Evolutionary conservation across 2,888 invertebrate genomes (phyloP).

Genomic region (Nephrotoma flavescens): DNA sequence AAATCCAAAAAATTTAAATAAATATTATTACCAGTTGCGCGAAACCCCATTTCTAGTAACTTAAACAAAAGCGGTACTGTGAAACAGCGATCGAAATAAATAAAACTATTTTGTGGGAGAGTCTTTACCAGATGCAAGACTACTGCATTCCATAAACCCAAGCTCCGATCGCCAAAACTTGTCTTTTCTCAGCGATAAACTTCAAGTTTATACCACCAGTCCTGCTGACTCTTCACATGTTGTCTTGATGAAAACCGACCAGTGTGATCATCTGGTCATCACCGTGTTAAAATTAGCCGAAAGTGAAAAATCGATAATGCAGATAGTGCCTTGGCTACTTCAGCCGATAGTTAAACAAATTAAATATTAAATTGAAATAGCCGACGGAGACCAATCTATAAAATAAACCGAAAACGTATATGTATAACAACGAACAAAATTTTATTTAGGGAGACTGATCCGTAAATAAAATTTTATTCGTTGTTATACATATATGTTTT

Average conservation of each 20-base stretch:
- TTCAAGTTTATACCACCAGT: constrained; percentile 17
- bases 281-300: too few species aligned
- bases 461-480: too few species aligned
- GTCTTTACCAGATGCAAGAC: too few species aligned
- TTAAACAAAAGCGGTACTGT: background rate
- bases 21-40: background rate
- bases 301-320: too few species aligned
- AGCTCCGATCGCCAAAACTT: background rate
- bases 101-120: background rate
- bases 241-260: constrained; percentile 14
- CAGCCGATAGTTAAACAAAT: too few species aligned
- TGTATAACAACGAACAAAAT: too few species aligned
- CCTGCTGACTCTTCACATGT: constrained; percentile 14
- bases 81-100: background rate
- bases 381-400: too few species aligned
- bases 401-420: too few species aligned
- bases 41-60: background rate
- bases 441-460: too few species aligned
- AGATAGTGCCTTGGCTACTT: too few species aligned
- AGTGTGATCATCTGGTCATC: constrained; percentile 18
- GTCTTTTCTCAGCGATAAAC: constrained; percentile 18
- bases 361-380: too few species aligned
- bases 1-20: background rate
- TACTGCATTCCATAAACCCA: background rate
- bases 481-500: too few species aligned